A percentile compares a stretch with the other conserved stretches of the same genome.
phyloP scores from a whole-genome alignment of 2,888 invertebrate genomes.

The Argyresthia albistria region DNA sequence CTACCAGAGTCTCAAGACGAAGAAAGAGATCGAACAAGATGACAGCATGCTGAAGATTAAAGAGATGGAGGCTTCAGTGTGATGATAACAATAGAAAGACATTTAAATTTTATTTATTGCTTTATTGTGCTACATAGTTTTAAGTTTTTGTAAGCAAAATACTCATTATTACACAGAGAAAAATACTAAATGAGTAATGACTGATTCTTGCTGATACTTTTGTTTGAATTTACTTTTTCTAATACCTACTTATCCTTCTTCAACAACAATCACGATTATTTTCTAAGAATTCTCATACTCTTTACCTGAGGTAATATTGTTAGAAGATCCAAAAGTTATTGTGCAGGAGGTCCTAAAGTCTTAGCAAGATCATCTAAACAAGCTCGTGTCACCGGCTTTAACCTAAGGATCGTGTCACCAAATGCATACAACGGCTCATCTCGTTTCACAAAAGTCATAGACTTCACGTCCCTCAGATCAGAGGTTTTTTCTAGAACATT shows the following conservation, averaged over 20 bases:
- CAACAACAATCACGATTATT: too few relatives aligned
- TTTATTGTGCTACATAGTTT: background rate
- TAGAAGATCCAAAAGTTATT: too few relatives aligned
- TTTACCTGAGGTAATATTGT: too few relatives aligned
- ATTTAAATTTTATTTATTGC: background rate
- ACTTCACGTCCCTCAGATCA: slow-evolving; percentile 32
- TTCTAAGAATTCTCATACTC: too few relatives aligned
- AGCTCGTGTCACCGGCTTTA: slow-evolving; percentile 13
- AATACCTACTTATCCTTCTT: too few relatives aligned
- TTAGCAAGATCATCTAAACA: too few relatives aligned
- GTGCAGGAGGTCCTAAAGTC: too few relatives aligned
- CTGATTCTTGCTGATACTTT: too few relatives aligned
- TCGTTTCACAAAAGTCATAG: slow-evolving; percentile 35
- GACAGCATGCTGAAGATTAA: background rate
- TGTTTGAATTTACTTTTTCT: too few relatives aligned
- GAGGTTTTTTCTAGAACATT: slow-evolving; percentile 45
- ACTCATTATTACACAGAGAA: background rate
- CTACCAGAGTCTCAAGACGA: slow-evolving; percentile 17
- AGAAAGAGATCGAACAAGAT: slow-evolving; percentile 12
- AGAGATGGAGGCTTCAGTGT: background rate
- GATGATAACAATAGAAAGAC: background rate
- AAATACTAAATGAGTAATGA: background rate
- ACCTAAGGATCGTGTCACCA: slow-evolving; percentile 37
- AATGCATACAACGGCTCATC: slow-evolving; percentile 46
- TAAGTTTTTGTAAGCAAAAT: background rate